A percentile compares a stretch with the other conserved stretches of the same genome.
These are phyloP conservation scores for Sinelater perroti DNA, from an alignment of 2,888 invertebrate species.

Conservation along the genomic window DNA sequence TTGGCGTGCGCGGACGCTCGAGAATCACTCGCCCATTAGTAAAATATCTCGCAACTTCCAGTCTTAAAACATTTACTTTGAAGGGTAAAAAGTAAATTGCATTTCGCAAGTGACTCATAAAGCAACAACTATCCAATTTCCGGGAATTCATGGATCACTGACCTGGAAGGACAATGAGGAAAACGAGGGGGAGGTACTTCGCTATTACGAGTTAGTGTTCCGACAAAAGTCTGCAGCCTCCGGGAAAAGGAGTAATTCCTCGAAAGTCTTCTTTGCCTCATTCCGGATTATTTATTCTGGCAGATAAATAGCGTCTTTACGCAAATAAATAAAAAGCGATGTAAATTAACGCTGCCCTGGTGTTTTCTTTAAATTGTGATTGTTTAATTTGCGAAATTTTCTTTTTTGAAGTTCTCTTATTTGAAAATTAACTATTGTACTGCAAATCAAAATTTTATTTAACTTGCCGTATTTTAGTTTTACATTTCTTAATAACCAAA, in stretches of 20 bases:
- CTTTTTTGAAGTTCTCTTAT: too few relatives aligned
- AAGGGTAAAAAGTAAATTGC: constrained; percentile 54
- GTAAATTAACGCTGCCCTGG: constrained; percentile 14
- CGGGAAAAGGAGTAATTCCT: constrained; percentile 8
- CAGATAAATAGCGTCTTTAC: constrained; percentile 20
- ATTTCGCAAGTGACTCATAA: constrained; percentile 57
- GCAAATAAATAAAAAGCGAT: constrained; percentile 16
- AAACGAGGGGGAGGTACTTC: constrained; percentile 21
- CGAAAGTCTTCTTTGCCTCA: constrained; percentile 1
- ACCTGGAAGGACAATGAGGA: constrained; percentile 55
- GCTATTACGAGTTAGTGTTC: constrained; percentile 22
- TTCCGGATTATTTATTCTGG: constrained; percentile 16
- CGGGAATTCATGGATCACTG: constrained; percentile 55
- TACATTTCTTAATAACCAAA: too few relatives aligned
- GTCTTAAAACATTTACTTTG: constrained; percentile 50
- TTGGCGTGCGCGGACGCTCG: constrained; percentile 5
- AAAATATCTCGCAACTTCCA: constrained; percentile 21
- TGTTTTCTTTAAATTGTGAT: background rate
- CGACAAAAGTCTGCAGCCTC: constrained; percentile 12
- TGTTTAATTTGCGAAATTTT: background rate
- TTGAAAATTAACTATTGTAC: too few relatives aligned
- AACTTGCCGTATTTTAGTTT: too few relatives aligned
- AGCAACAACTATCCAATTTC: constrained; percentile 60
- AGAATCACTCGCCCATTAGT: constrained; percentile 13
- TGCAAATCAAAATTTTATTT: too few relatives aligned